Conservation (phyloP, 2,888 invertebrate genomes). For the Dynastes maya region DNA sequence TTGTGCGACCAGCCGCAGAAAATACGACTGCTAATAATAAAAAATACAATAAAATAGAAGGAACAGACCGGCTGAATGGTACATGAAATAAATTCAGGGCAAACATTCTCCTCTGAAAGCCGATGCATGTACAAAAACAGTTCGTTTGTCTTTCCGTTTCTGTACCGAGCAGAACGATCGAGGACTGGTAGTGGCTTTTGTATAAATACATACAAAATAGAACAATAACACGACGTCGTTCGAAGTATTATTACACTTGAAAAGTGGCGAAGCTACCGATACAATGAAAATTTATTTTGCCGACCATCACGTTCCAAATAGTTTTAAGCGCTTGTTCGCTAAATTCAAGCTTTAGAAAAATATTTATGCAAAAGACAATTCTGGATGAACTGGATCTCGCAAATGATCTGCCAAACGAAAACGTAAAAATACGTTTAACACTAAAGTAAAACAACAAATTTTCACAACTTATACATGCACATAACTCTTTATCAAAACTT, state of each 20-base stretch:
- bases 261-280: constrained; percentile 29
- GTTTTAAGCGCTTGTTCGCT: constrained; percentile 4
- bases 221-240: constrained; percentile 49
- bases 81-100: constrained; percentile 59
- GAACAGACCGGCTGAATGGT: constrained; percentile 52
- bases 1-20: constrained; percentile 58
- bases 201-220: constrained; percentile 66
- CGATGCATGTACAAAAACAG: constrained; percentile 62
- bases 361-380: too few relatives aligned
- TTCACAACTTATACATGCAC: too few relatives aligned
- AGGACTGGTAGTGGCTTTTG: constrained; percentile 55
- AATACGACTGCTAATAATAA: constrained; percentile 60
- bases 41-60: constrained; percentile 57
- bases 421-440: too few relatives aligned
- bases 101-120: constrained; percentile 53
- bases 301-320: constrained; percentile 1
- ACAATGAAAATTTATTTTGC: constrained; percentile 32
- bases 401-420: too few relatives aligned
- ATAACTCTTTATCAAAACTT: too few relatives aligned
- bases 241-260: constrained; percentile 48
- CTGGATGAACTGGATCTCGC: too few relatives aligned
- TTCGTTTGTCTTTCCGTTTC: constrained; percentile 61
- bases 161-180: constrained; percentile 53
- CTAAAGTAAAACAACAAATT: too few relatives aligned
- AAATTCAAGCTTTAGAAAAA: not conserved